phyloP scores from a whole-genome alignment of 2,888 invertebrate genomes.

The Iselma pallidipennis region DNA sequence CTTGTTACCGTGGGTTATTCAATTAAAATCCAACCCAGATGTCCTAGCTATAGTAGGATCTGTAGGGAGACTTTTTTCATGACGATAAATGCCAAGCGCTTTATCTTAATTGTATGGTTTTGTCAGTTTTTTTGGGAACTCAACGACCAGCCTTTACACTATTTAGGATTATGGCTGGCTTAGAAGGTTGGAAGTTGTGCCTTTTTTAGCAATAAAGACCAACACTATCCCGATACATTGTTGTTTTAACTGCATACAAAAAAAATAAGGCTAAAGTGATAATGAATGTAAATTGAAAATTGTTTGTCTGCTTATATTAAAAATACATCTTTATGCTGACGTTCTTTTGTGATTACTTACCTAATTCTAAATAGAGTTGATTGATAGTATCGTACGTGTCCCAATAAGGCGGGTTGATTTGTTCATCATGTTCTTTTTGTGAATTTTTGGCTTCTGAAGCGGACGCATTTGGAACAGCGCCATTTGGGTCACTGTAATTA shows the following conservation, averaged over 20 bases:
- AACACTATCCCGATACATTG: too few relatives aligned
- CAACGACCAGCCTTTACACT: too few relatives aligned
- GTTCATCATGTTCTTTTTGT: conserved; percentile 36
- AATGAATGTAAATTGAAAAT: too few relatives aligned
- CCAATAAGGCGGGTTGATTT: conserved; percentile 73
- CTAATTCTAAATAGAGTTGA: conserved; percentile 83
- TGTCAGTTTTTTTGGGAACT: conserved; percentile 28
- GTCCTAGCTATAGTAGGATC: conserved; percentile 31
- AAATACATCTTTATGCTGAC: too few relatives aligned
- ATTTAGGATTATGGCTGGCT: too few relatives aligned
- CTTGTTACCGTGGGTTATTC: conserved; percentile 32
- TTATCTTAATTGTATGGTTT: conserved; percentile 35
- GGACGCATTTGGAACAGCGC: conserved; percentile 51
- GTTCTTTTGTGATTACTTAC: too few relatives aligned
- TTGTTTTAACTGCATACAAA: too few relatives aligned
- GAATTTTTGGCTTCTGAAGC: conserved; percentile 45
- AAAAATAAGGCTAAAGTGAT: too few relatives aligned
- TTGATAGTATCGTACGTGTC: conserved; percentile 90
- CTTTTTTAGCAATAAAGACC: too few relatives aligned
- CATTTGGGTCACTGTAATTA: conserved; percentile 69
- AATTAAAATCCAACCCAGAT: conserved; percentile 37
- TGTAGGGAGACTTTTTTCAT: conserved; percentile 21
- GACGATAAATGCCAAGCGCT: conserved; percentile 31
- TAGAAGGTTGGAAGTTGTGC: too few relatives aligned
- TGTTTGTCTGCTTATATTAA: too few relatives aligned